phyloP scores from a whole-genome alignment of 2,797 vertebrate genomes.

The Lacerta bilineata region DNA sequence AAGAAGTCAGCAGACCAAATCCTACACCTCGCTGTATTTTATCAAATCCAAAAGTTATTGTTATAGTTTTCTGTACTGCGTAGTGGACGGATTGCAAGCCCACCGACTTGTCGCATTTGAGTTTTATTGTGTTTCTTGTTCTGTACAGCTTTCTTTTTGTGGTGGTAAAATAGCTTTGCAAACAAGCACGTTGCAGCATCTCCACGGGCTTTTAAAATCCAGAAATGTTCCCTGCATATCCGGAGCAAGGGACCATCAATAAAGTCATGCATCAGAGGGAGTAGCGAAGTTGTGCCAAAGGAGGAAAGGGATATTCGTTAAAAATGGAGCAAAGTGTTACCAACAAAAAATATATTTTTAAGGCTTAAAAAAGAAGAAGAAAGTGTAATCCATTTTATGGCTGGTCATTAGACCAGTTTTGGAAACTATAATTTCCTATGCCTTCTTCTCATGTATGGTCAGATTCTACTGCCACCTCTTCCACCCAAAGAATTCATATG shows the following conservation, averaged over 20 bases:
- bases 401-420: neutral
- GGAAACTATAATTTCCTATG: neutral
- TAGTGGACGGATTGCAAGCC: neutral
- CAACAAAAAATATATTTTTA: too few species aligned
- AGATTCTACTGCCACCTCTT: too few species aligned
- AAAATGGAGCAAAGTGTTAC: neutral
- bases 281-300: neutral
- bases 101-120: neutral
- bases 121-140: slow-evolving; percentile 11
- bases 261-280: slow-evolving; percentile 8
- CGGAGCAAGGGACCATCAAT: slow-evolving; percentile 7
- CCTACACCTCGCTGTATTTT: neutral
- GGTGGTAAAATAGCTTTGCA: slow-evolving; percentile 11
- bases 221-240: slow-evolving; percentile 16
- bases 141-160: neutral
- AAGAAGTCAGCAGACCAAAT: neutral
- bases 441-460: neutral
- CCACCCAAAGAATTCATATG: neutral
- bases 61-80: neutral
- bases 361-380: neutral
- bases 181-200: neutral
- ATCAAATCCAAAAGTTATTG: slow-evolving; percentile 6
- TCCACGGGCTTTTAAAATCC: slow-evolving; percentile 31
- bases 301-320: neutral
- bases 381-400: neutral